Evolutionary conservation across 2,113 vertebrate species (phyloP).

Genomic region (Jacana jacana): DNA sequence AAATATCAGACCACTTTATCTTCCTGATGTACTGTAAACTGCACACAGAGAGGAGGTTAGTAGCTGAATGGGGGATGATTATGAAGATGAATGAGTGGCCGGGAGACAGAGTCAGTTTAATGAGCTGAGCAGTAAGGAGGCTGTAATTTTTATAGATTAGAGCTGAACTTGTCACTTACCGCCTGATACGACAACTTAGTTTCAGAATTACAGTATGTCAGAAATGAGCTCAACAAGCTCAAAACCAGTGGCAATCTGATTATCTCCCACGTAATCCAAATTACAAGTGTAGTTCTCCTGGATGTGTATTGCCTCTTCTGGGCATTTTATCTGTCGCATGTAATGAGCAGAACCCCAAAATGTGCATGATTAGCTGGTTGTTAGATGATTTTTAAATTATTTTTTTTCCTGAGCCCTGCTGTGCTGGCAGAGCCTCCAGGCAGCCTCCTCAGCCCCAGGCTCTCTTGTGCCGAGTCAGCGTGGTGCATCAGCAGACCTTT

Average conservation of each 20-base stretch:
- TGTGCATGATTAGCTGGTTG: neutral
- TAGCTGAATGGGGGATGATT: conserved; percentile 62
- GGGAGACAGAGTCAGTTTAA: conserved; percentile 71
- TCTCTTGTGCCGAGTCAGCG: neutral
- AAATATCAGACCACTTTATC: conserved; percentile 70
- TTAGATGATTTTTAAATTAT: neutral
- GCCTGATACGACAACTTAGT: conserved; percentile 71
- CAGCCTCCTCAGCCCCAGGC: neutral
- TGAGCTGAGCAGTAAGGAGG: conserved; percentile 58
- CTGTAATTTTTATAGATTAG: conserved; percentile 76
- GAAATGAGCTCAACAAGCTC: conserved; percentile 70
- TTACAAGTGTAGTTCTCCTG: neutral
- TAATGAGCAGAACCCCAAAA: neutral
- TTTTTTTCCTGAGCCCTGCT: neutral
- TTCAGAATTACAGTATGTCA: conserved; percentile 70
- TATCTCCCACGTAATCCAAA: conserved; percentile 28
- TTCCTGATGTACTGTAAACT: conserved; percentile 65
- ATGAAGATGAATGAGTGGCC: conserved; percentile 69
- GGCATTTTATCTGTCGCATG: neutral
- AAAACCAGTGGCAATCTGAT: conserved; percentile 49
- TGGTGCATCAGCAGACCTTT: fast-evolving
- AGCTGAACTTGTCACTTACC: conserved; percentile 71
- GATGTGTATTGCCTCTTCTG: neutral
- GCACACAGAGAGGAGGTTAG: conserved; percentile 58
- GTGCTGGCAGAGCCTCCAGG: fast-evolving